phyloP scores from a whole-genome alignment of 2,888 invertebrate genomes.

The Ornithoptera alexandrae region DNA sequence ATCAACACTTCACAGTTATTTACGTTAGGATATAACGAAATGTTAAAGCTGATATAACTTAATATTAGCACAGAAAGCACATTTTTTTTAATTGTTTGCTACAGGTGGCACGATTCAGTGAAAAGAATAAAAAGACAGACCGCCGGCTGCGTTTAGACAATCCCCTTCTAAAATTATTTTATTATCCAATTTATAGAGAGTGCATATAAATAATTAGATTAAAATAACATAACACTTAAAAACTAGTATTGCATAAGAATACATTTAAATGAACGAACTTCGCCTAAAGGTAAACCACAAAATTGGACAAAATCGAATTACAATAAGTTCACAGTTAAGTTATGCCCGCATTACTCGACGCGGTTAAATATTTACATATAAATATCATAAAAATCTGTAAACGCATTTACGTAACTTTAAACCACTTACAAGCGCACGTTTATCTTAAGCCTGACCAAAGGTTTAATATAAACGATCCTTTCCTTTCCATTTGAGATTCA shows the following conservation, averaged over 20 bases:
- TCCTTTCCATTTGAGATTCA: conserved; percentile 41
- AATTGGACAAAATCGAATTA: conserved; percentile 50
- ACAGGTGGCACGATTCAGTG: neutral
- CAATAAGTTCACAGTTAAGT: conserved; percentile 38
- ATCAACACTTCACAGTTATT: no score
- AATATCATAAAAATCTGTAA: conserved; percentile 37
- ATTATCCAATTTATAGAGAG: conserved; percentile 54
- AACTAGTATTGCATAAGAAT: conserved; percentile 79
- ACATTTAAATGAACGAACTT: conserved; percentile 63
- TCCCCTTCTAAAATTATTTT: conserved; percentile 51
- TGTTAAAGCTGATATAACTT: neutral
- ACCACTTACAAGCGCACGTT: conserved; percentile 38
- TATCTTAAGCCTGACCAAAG: conserved; percentile 38
- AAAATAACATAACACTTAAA: conserved; percentile 78
- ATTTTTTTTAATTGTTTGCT: neutral
- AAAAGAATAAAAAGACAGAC: neutral
- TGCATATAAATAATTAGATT: conserved; percentile 73
- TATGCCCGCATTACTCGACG: conserved; percentile 41
- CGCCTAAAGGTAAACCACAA: conserved; percentile 42
- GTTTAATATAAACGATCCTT: conserved; percentile 26
- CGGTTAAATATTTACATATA: conserved; percentile 41
- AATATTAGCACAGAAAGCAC: neutral
- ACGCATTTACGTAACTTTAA: conserved; percentile 17
- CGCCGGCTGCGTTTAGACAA: conserved; percentile 39
- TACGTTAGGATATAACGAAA: no score